Percentiles rank a stretch among this genome's conserved stretches.
Conservation (phyloP, 2,113 vertebrate species). For the Epinephelus moara region DNA sequence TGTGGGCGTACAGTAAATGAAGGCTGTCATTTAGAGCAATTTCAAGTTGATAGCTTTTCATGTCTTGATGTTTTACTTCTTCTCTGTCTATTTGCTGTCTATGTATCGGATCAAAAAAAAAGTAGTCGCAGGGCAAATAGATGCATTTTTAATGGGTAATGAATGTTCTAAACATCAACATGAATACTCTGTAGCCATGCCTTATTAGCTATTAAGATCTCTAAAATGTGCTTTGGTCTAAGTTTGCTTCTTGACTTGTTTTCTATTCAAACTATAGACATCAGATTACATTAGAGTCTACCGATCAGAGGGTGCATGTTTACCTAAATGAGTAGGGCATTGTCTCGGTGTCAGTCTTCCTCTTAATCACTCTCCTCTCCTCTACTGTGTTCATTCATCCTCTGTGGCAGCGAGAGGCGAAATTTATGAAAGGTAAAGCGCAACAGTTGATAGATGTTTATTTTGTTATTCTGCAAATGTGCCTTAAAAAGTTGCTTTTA, state of each 20-base stretch:
- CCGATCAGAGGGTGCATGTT: conserved; percentile 4
- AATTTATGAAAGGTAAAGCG: not conserved
- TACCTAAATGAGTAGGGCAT: conserved; percentile 5
- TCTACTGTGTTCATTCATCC: conserved; percentile 10
- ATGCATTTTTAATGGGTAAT: conserved; percentile 27
- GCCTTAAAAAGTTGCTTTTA: conserved; percentile 26
- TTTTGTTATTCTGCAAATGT: conserved; percentile 22
- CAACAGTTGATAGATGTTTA: conserved; percentile 18
- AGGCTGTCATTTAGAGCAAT: not conserved
- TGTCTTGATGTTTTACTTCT: not conserved
- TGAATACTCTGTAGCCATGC: not conserved
- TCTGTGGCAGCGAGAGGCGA: conserved; percentile 4
- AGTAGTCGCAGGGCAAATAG: not conserved
- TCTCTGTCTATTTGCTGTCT: not conserved
- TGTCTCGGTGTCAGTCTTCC: not conserved
- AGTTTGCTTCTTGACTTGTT: conserved; percentile 18
- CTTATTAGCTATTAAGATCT: conserved; percentile 11
- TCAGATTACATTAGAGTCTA: conserved; percentile 11
- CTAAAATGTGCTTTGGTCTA: not conserved
- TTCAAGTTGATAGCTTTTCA: conserved; percentile 3
- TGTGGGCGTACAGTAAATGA: not conserved
- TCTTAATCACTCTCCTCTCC: not conserved
- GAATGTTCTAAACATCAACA: conserved; percentile 26
- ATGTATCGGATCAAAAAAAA: conserved; percentile 1
- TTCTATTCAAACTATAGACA: conserved; percentile 18